These are phyloP conservation scores for Phymastichus coffea DNA, from an alignment of 1,140 invertebrate genomes.

Conservation along the genomic window DNA sequence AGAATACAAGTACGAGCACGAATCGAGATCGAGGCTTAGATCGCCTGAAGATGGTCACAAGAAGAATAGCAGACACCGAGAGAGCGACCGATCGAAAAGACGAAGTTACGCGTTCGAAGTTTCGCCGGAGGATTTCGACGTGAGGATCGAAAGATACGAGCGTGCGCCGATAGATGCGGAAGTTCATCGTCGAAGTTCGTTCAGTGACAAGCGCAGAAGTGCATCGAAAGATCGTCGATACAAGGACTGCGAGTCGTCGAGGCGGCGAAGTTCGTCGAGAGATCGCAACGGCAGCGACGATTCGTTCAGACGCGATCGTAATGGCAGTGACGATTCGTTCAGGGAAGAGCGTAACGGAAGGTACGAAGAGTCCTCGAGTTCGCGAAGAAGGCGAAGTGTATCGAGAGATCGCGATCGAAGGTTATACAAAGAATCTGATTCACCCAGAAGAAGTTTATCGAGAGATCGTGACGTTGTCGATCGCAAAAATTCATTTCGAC, in stretches of 20 bases:
- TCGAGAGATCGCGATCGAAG: conserved; percentile 25
- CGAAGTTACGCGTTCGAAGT: conserved; percentile 33
- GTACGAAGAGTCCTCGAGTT: too few relatives aligned
- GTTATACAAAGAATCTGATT: neutral
- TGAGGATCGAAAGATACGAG: conserved; percentile 38
- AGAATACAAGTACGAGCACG: conserved; percentile 16
- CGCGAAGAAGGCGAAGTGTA: too few relatives aligned
- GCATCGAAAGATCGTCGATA: neutral
- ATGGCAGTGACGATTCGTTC: too few relatives aligned
- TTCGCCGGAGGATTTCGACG: conserved; percentile 36
- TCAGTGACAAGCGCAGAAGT: conserved; percentile 26
- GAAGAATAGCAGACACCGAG: conserved; percentile 19
- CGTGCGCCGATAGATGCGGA: conserved; percentile 26
- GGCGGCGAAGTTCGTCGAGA: conserved; percentile 20
- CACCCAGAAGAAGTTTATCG: too few relatives aligned
- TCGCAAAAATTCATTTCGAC: too few relatives aligned
- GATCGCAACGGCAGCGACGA: neutral
- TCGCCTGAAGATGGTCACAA: neutral
- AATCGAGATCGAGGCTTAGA: neutral
- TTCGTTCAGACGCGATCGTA: too few relatives aligned
- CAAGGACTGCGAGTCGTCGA: too few relatives aligned
- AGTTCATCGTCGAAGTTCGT: conserved; percentile 24
- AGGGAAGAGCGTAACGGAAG: too few relatives aligned
- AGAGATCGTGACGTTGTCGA: too few relatives aligned
- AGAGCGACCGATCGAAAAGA: conserved; percentile 30